These are phyloP conservation scores for Nesospiza acunhae DNA, from an alignment of 2,113 vertebrate species.

Conservation along the genomic window DNA sequence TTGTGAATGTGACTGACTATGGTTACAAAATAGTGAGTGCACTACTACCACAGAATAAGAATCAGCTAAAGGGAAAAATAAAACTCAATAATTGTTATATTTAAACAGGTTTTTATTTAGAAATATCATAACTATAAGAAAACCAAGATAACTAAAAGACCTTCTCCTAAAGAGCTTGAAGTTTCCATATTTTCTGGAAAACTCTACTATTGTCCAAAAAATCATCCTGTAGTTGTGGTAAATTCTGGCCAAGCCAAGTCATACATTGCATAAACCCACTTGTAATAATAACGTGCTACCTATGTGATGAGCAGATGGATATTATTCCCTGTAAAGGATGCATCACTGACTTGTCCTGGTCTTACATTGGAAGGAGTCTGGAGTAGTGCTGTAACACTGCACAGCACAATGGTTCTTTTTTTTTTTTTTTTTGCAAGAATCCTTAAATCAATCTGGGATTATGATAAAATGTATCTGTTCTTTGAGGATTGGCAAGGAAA, in stretches of 20 bases:
- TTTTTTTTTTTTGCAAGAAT: neutral
- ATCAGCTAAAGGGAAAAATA: neutral
- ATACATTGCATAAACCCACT: neutral
- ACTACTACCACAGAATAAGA: neutral
- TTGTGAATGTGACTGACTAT: neutral
- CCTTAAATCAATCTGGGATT: neutral
- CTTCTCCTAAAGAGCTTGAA: neutral
- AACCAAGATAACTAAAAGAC: neutral
- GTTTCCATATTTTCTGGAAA: neutral
- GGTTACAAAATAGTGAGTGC: neutral
- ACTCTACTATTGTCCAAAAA: neutral
- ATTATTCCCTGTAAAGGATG: neutral
- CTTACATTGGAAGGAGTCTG: neutral
- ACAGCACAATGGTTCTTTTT: neutral
- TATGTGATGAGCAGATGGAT: neutral
- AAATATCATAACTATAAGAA: neutral
- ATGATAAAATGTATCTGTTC: neutral
- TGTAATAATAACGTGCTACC: neutral
- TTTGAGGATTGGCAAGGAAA: neutral
- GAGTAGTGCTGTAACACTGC: neutral
- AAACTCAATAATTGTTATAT: neutral
- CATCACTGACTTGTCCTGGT: rapidly evolving
- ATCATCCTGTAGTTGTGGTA: neutral
- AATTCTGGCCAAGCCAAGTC: neutral
- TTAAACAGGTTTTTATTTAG: neutral